phyloP scores from a whole-genome alignment of 1,140 invertebrate species.

The Lepidurus packardi region DNA sequence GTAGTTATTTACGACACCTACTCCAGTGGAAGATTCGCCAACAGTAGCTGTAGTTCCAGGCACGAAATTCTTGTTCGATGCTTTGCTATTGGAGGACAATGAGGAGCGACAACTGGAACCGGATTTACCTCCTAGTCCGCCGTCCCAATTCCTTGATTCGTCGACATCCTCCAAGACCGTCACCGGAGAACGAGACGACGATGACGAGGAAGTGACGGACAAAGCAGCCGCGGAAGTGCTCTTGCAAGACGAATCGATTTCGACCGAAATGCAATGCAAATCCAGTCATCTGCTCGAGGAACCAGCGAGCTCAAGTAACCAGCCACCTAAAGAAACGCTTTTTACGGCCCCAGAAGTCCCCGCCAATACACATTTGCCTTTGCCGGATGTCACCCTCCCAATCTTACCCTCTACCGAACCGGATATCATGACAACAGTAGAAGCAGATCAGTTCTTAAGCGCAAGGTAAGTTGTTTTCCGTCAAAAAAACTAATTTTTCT shows the following conservation, averaged over 20 bases:
- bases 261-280: not conserved
- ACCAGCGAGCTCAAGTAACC: not conserved
- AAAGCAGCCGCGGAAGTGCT: not conserved
- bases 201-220: not conserved
- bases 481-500: not conserved
- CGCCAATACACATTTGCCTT: not conserved
- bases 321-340: not conserved
- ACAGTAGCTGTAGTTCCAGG: not conserved
- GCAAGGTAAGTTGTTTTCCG: conserved; percentile 55
- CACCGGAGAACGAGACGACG: not conserved
- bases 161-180: not conserved
- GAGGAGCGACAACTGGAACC: not conserved
- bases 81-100: not conserved
- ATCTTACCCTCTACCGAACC: conserved; percentile 40
- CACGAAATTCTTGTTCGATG: not conserved
- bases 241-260: not conserved
- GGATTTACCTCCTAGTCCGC: not conserved
- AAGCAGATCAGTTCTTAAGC: conserved; percentile 73
- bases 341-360: not conserved
- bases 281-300: not conserved
- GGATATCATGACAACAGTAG: conserved; percentile 73
- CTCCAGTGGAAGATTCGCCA: not conserved
- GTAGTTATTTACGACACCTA: not conserved
- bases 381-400: not conserved
- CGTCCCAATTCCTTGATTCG: conserved; percentile 3